These are phyloP conservation scores for Sander vitreus DNA, from an alignment of 2,113 vertebrate species.

Conservation along the genomic window DNA sequence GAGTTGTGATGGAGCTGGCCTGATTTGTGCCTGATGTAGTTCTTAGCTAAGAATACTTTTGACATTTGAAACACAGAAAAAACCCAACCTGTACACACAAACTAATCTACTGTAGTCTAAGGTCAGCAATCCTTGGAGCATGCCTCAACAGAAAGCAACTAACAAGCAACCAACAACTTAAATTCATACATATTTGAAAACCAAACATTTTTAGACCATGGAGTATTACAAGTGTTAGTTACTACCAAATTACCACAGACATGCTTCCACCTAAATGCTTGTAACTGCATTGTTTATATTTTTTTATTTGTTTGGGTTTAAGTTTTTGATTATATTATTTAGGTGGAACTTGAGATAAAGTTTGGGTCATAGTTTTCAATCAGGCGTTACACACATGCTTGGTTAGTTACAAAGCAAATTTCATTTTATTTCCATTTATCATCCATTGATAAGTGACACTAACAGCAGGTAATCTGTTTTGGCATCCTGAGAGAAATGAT, in stretches of 20 bases:
- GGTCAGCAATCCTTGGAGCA: neutral
- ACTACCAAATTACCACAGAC: neutral
- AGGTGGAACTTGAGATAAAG: neutral
- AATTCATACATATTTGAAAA: neutral
- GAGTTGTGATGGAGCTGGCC: neutral
- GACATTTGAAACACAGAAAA: neutral
- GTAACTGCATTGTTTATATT: no score
- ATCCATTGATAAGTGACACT: neutral
- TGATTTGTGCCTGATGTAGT: no score
- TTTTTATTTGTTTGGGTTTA: neutral
- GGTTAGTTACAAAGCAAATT: neutral
- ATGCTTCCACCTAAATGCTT: neutral
- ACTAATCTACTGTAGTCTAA: neutral
- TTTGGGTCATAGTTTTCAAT: neutral
- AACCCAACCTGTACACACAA: neutral
- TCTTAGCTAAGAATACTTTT: neutral
- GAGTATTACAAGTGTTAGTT: no score
- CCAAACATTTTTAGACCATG: neutral
- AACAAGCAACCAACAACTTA: no score
- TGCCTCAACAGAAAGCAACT: neutral
- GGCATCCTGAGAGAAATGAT: neutral
- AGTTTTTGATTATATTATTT: neutral
- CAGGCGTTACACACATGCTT: neutral
- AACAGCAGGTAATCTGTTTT: neutral
- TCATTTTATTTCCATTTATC: neutral